These are phyloP conservation scores for Hucho hucho DNA, from an alignment of 2,113 vertebrate species.

Conservation along the genomic window DNA sequence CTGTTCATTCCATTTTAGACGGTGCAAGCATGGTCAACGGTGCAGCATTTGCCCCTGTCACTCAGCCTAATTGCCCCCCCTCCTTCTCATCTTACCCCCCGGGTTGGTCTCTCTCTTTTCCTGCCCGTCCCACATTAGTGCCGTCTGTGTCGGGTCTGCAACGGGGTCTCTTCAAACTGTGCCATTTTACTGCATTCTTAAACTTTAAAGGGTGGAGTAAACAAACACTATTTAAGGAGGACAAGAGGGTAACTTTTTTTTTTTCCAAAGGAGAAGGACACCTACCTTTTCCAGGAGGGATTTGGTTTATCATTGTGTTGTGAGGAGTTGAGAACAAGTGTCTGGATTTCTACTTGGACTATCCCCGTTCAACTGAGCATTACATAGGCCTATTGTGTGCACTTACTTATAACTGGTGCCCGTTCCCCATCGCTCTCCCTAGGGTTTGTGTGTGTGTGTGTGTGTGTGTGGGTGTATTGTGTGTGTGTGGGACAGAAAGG, in stretches of 20 bases:
- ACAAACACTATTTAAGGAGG: constrained; percentile 33
- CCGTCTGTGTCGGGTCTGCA: constrained; percentile 61
- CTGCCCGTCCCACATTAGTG: constrained; percentile 68
- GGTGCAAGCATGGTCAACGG: constrained; percentile 52
- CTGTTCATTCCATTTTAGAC: constrained; percentile 63
- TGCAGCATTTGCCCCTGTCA: constrained; percentile 76
- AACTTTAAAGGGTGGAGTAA: constrained; percentile 26
- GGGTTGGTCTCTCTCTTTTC: constrained; percentile 72
- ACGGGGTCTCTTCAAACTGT: constrained; percentile 49
- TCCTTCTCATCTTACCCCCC: constrained; percentile 73
- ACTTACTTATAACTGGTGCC: constrained; percentile 44
- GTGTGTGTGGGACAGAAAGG: constrained; percentile 32
- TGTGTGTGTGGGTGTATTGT: constrained; percentile 24
- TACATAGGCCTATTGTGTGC: constrained; percentile 31
- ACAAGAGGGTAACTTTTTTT: constrained; percentile 25
- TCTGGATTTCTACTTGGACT: constrained; percentile 65
- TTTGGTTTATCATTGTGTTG: constrained; percentile 41
- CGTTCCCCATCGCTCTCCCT: constrained; percentile 29
- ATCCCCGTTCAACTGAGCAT: constrained; percentile 48
- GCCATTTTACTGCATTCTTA: constrained; percentile 51
- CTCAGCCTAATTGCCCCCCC: constrained; percentile 64
- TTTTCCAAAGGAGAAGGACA: constrained; percentile 30
- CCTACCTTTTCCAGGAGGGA: constrained; percentile 49
- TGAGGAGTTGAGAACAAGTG: constrained; percentile 57
- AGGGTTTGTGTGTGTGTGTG: constrained; percentile 33